Evolutionary conservation across 37 sponge, comb jelly and placozoan genomes (phyloP).

Genomic region (Tethya wilhelma): DNA sequence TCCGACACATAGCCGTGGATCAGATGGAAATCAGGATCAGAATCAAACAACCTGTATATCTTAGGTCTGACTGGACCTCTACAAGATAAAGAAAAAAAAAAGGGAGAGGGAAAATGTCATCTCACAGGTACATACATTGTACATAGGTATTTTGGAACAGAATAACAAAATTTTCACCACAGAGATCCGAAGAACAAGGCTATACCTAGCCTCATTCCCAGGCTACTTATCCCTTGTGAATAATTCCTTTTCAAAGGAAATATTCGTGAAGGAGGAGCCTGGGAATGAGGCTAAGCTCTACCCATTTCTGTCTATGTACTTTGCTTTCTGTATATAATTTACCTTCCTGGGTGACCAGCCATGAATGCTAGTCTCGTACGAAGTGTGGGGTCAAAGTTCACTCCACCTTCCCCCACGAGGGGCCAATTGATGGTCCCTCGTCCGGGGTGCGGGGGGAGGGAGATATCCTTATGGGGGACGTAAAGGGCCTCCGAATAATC

Average conservation of each 20-base stretch:
- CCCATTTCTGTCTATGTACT: no score
- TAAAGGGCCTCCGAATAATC: slow-evolving; percentile 47
- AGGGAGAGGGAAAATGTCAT: no score
- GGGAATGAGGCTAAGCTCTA: no score
- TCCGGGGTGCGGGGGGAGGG: slow-evolving; percentile 75
- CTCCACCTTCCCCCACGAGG: slow-evolving; percentile 52
- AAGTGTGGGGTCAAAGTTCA: slow-evolving; percentile 30
- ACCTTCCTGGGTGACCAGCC: slow-evolving; percentile 62
- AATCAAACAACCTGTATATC: slow-evolving; percentile 33
- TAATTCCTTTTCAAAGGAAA: no score
- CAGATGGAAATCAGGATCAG: slow-evolving; percentile 29
- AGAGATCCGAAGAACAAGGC: no score
- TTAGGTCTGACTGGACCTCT: slow-evolving; percentile 65
- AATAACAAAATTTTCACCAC: background rate
- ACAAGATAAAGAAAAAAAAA: background rate
- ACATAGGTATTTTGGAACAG: background rate
- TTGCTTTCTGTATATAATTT: background rate
- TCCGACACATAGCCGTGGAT: slow-evolving; percentile 60
- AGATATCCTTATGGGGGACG: slow-evolving; percentile 80
- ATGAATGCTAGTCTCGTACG: slow-evolving; percentile 63
- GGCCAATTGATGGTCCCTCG: slow-evolving; percentile 64
- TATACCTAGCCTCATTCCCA: no score
- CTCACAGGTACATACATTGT: background rate
- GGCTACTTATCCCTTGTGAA: no score
- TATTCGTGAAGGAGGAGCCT: no score